A percentile compares a stretch with the other conserved stretches of the same genome.
These are phyloP conservation scores for Spodoptera exigua DNA, from an alignment of 2,888 invertebrate genomes.

Conservation along the genomic window DNA sequence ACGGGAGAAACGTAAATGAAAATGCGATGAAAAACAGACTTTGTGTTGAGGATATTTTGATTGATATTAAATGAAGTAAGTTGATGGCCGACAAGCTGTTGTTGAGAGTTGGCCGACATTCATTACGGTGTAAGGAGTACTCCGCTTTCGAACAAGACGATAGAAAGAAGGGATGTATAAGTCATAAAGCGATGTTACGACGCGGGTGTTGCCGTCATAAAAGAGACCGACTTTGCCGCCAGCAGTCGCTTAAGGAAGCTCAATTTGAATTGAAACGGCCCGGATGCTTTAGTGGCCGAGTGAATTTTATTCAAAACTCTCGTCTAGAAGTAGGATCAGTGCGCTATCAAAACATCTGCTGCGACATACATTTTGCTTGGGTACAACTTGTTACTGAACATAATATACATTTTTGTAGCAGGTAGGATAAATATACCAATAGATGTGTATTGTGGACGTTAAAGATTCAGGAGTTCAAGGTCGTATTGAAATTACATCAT, in stretches of 20 bases:
- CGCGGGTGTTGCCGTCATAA: slow-evolving; percentile 80
- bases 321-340: slow-evolving; percentile 14
- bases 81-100: slow-evolving; percentile 29
- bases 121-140: slow-evolving; percentile 68
- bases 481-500: too few species aligned
- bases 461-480: too few species aligned
- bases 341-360: slow-evolving; percentile 26
- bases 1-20: slow-evolving; percentile 15
- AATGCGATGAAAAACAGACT: slow-evolving; percentile 4
- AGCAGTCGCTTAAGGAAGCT: slow-evolving; percentile 65
- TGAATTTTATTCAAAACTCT: slow-evolving; percentile 64
- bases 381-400: too few species aligned
- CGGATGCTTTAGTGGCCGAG: slow-evolving; percentile 62
- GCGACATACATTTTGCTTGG: slow-evolving; percentile 16
- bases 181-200: slow-evolving; percentile 80
- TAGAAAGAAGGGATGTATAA: slow-evolving; percentile 73
- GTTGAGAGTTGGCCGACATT: slow-evolving; percentile 54
- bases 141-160: slow-evolving; percentile 77
- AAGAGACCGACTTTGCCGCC: slow-evolving; percentile 68
- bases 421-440: too few species aligned
- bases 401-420: too few species aligned
- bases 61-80: slow-evolving; percentile 4
- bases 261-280: slow-evolving; percentile 74
- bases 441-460: too few species aligned
- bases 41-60: background rate